phyloP scores from a whole-genome alignment of 2,797 vertebrate species.

The Pangasius sanitwongsei region DNA sequence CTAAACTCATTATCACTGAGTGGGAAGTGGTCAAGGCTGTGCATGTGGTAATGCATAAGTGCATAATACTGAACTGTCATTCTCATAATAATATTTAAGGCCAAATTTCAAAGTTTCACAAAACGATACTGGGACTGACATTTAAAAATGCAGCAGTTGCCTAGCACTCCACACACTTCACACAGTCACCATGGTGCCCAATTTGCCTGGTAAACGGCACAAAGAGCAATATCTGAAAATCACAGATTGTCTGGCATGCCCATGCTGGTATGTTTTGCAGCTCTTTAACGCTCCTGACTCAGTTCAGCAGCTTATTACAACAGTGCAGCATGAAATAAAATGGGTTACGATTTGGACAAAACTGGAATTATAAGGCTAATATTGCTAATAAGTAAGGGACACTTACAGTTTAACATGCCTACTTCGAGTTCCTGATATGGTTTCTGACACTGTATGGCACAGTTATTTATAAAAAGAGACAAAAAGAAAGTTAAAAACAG shows the following conservation, averaged over 20 bases:
- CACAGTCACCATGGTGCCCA: slow-evolving; percentile 32
- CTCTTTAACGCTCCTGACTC: slow-evolving; percentile 1
- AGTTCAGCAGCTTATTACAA: neutral
- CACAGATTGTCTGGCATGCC: slow-evolving; percentile 1
- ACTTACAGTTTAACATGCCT: neutral
- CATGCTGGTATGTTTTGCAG: slow-evolving; percentile 5
- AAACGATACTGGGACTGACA: neutral
- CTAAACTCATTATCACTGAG: neutral
- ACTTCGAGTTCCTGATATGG: neutral
- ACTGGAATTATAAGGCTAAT: neutral
- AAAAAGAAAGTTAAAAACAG: neutral
- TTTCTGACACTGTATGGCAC: neutral
- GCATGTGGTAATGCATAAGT: neutral
- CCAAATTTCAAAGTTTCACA: neutral
- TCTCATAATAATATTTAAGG: slow-evolving; percentile 3
- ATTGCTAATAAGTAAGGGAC: neutral
- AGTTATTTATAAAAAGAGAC: neutral
- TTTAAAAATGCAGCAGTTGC: slow-evolving; percentile 32
- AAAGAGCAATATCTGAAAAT: slow-evolving; percentile 10
- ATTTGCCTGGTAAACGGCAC: slow-evolving; percentile 25
- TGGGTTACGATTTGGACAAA: neutral
- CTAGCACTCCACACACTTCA: slow-evolving; percentile 29
- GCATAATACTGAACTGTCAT: neutral
- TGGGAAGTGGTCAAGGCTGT: neutral
- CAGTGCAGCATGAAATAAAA: neutral